Evolutionary conservation across 2,797 vertebrate genomes (phyloP).

Genomic region (Myripristis jacobus): DNA sequence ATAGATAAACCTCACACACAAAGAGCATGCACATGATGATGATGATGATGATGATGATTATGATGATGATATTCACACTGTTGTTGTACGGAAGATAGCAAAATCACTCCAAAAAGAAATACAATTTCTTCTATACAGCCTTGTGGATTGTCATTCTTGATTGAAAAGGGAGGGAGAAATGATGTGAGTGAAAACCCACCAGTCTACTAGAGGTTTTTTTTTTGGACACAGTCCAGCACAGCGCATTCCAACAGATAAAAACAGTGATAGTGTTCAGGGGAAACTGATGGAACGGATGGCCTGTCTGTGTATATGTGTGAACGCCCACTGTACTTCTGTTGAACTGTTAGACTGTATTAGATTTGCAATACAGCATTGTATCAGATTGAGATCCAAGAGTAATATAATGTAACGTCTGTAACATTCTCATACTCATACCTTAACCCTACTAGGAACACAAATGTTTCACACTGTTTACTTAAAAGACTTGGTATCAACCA

Average conservation of each 20-base stretch:
- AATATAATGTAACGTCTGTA: background rate
- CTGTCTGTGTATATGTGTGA: conserved; percentile 2
- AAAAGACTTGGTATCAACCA: conserved; percentile 33
- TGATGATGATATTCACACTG: background rate
- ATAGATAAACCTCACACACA: background rate
- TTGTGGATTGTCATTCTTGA: background rate
- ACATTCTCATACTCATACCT: background rate
- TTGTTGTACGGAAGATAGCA: background rate
- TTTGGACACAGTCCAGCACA: background rate
- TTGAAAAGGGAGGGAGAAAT: background rate
- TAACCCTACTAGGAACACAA: conserved; percentile 21
- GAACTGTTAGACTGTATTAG: background rate
- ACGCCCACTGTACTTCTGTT: background rate
- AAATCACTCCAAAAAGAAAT: no score
- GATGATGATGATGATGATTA: no score
- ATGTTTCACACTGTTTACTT: conserved; percentile 34
- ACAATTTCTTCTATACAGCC: no score
- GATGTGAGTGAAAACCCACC: background rate
- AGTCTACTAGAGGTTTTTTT: background rate
- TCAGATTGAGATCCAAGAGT: background rate
- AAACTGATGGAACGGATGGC: conserved; percentile 19
- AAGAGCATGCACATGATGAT: background rate
- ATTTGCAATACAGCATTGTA: background rate
- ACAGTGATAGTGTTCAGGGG: conserved; percentile 31
- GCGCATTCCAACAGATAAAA: background rate